A percentile compares a stretch with the other conserved stretches of the same genome.
Evolutionary conservation across 2,113 vertebrate genomes (phyloP).

Genomic region (Misgurnus anguillicaudatus): DNA sequence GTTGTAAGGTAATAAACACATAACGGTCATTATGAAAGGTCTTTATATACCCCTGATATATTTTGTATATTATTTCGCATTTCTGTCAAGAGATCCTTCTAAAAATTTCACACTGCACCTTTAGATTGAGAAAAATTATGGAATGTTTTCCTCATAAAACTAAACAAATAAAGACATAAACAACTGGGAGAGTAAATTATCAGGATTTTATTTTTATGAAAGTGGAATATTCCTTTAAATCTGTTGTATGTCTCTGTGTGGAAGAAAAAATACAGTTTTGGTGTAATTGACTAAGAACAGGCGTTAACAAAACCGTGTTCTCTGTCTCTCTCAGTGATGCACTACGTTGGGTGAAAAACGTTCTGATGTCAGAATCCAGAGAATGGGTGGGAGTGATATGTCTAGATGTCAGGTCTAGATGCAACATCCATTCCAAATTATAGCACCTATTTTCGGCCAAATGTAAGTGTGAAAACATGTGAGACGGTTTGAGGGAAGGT

Average conservation of each 20-base stretch:
- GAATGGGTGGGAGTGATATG: constrained; percentile 23
- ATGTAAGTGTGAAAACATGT: constrained; percentile 42
- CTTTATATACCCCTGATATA: too few species aligned
- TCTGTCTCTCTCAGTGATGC: neutral
- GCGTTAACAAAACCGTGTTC: neutral
- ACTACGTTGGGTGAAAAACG: neutral
- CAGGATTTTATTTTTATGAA: too few species aligned
- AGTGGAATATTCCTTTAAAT: neutral
- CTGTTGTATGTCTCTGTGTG: neutral
- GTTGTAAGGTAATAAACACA: too few species aligned
- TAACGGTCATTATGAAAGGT: too few species aligned
- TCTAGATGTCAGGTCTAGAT: constrained; percentile 33
- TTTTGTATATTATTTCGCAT: too few species aligned
- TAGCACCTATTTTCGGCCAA: constrained; percentile 47
- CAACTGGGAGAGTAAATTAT: too few species aligned
- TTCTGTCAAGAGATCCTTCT: too few species aligned
- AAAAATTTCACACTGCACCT: too few species aligned
- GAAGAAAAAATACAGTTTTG: neutral
- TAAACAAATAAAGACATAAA: too few species aligned
- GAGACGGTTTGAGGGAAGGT: constrained; percentile 34
- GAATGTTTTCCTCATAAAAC: too few species aligned
- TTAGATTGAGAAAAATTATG: too few species aligned
- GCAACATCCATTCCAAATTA: constrained; percentile 27
- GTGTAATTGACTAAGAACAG: neutral
- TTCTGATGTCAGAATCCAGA: neutral